Evolutionary conservation across 1,140 invertebrate species (phyloP), one percentile per base, ranked within the genome.

Genomic region (Cephus cinctus): DNA sequence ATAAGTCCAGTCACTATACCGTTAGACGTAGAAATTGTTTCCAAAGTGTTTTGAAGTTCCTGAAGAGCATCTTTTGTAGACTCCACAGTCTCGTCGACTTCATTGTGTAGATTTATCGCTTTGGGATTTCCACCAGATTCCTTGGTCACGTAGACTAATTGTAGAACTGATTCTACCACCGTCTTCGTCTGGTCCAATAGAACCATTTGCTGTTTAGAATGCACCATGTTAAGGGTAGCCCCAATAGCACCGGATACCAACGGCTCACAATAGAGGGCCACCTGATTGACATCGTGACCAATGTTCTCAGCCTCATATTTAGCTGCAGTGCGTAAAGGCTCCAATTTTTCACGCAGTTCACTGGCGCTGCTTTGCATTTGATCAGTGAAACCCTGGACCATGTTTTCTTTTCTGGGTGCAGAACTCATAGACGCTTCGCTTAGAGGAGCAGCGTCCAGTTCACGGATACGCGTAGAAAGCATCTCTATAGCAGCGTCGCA

Each of bases 131-230:
- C 94, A 2, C 88, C 94, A 5, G 86, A 84, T 65, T 97, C 92
- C 69, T 95, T 96, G 4, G 89, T 86, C 1, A 89, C 84, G 54
- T 87, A 88, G 32, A 98, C 79, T 25, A 98, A 76, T 63, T 96
- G 92, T 6, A 93, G 73, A 6, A 89, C 83, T 8, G 91, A 90
- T 77, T 99, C 96, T 0, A 90, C 83, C 11, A 98, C 92, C 0
- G 96, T 97, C 70, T 97, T 95, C 0, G 91, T 87, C 71, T 97
- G 93, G 67, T 98, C 92, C 12, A 99, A 76, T 14, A 98, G 75
- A 16, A 85, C 81, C 69, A 89, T 88, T 73, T 98, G 96, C 68
- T 92, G 88, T 65, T 88, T 88, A 0, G 91, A 90, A 69, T 96
- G 94, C 4, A 88, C 83, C 69, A 94, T 89, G 59, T 92, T 88